Conservation (phyloP, 2,797 vertebrate species). For the Dromococcyx pavoninus region DNA sequence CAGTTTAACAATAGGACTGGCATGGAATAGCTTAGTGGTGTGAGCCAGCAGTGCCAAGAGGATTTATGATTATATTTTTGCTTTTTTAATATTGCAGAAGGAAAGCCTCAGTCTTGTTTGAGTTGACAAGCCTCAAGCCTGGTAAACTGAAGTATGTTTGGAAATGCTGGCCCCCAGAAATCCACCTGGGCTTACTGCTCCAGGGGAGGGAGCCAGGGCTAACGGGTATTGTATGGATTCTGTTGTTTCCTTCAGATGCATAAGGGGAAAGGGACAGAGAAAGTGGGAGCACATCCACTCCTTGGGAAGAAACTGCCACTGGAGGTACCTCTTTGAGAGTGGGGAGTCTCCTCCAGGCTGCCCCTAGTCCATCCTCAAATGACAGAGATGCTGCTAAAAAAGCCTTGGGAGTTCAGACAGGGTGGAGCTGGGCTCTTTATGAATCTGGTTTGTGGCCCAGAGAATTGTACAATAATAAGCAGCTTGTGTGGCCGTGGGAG, state of each 20-base stretch:
- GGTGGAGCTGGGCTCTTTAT: constrained; percentile 57
- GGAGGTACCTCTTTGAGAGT: not conserved
- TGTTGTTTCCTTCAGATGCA: not conserved
- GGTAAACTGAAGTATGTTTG: not conserved
- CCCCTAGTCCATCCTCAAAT: not conserved
- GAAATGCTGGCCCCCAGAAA: constrained; percentile 32
- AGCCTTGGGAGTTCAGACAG: constrained; percentile 52
- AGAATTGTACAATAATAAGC: constrained; percentile 50
- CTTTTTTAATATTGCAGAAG: constrained; percentile 52
- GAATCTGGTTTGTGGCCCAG: constrained; percentile 54
- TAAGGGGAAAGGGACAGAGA: not conserved
- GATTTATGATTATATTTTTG: constrained; percentile 34
- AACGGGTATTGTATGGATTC: not conserved
- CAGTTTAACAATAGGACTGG: constrained; percentile 66
- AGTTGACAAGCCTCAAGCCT: constrained; percentile 43
- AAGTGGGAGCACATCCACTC: not conserved
- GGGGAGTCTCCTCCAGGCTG: not conserved
- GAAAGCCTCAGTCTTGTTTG: constrained; percentile 48
- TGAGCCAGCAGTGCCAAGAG: constrained; percentile 56
- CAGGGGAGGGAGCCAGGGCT: not conserved
- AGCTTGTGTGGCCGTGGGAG: constrained; percentile 57
- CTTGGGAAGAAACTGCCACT: not conserved
- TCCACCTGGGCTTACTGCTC: not conserved
- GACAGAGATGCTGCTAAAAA: constrained; percentile 21
- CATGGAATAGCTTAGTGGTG: constrained; percentile 39